Evolutionary conservation across 2,797 vertebrate genomes (phyloP).

Genomic region (Sebastes glaucus): DNA sequence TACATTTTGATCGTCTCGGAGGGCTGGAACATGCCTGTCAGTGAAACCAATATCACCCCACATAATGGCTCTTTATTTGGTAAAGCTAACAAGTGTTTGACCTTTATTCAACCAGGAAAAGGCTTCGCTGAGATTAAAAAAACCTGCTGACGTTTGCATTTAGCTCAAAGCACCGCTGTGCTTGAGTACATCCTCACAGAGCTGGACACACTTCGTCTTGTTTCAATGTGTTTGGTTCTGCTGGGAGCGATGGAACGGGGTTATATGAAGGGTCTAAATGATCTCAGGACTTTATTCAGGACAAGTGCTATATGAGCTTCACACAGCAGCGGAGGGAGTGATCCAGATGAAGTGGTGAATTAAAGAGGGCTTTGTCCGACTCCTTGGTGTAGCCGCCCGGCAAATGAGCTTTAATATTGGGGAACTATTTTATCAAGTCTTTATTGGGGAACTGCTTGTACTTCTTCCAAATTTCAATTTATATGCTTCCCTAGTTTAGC

Average conservation of each 20-base stretch:
- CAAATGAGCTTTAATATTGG: slow-evolving; percentile 17
- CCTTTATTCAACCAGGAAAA: not conserved
- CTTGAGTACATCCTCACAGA: not conserved
- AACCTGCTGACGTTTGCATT: not conserved
- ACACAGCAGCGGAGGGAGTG: slow-evolving; percentile 19
- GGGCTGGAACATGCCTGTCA: not conserved
- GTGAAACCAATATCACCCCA: not conserved
- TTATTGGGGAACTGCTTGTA: not conserved
- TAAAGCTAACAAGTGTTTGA: slow-evolving; percentile 45
- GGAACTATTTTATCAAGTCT: slow-evolving; percentile 11
- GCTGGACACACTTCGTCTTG: not conserved
- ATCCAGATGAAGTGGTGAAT: slow-evolving; percentile 1
- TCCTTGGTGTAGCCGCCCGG: not conserved
- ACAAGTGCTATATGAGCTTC: not conserved
- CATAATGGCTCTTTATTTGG: not conserved
- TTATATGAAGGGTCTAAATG: not conserved
- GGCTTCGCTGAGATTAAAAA: not conserved
- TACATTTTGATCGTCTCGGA: not conserved
- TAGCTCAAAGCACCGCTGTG: not conserved
- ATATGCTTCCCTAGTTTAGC: not conserved
- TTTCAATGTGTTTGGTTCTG: not conserved
- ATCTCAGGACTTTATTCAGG: not conserved
- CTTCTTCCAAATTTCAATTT: not conserved
- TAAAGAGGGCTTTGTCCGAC: not conserved
- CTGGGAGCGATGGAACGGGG: not conserved